Percentiles rank a stretch among this genome's conserved stretches.
These are phyloP conservation scores for Drosophila conformis DNA, from an alignment of 2,888 invertebrate species.

Conservation along the genomic window DNA sequence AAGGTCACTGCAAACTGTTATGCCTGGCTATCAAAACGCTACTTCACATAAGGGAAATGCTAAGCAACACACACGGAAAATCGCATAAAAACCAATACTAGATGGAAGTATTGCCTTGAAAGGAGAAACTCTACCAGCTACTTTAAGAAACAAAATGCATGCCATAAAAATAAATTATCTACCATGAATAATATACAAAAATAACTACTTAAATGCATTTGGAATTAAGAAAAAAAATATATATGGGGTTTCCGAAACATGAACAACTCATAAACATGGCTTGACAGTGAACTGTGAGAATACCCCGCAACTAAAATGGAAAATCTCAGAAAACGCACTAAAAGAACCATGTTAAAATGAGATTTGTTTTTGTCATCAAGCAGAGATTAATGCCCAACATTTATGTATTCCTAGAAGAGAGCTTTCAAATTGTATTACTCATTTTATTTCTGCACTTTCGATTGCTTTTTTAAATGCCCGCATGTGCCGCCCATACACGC, in stretches of 20 bases:
- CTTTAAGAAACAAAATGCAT: neutral
- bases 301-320: neutral
- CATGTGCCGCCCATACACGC: constrained; percentile 30
- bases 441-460: constrained; percentile 18
- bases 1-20: constrained; percentile 56
- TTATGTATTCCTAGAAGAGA: constrained; percentile 5
- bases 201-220: neutral
- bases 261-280: neutral
- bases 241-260: neutral
- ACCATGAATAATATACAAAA: neutral
- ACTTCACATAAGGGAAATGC: constrained; percentile 26
- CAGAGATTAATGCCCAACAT: constrained; percentile 9
- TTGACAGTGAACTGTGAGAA: neutral
- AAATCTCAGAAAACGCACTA: neutral
- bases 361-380: constrained; percentile 3
- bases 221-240: neutral
- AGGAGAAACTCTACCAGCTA: neutral
- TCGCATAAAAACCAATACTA: neutral
- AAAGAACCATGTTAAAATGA: neutral
- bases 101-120: neutral
- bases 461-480: constrained; percentile 42
- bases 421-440: constrained; percentile 15
- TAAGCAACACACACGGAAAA: neutral
- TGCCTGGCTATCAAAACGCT: constrained; percentile 40
- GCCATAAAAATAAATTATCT: neutral